These are phyloP conservation scores for Drosophila antonietae DNA, from an alignment of 2,888 invertebrate species.

Conservation along the genomic window DNA sequence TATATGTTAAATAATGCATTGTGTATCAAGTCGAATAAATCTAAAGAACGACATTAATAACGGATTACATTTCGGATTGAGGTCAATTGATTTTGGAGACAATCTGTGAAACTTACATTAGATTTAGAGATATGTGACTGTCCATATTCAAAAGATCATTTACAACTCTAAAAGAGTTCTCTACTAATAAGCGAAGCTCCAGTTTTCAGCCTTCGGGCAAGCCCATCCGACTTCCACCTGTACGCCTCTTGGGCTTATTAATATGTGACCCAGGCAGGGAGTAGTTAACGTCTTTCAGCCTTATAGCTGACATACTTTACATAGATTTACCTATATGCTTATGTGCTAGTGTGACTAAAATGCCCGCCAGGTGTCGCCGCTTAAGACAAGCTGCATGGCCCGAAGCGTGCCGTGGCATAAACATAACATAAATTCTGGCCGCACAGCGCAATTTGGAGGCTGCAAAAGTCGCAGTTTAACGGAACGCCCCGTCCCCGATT, in stretches of 20 bases:
- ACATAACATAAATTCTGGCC: conserved; percentile 47
- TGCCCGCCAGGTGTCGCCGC: conserved; percentile 43
- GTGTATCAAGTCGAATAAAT: background rate
- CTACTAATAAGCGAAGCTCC: conserved; percentile 6
- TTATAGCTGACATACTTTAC: conserved; percentile 64
- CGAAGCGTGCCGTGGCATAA: conserved; percentile 63
- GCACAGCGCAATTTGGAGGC: conserved; percentile 54
- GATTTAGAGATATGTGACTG: background rate
- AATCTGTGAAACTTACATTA: background rate
- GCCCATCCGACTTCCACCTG: conserved; percentile 8
- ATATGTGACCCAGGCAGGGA: conserved; percentile 28
- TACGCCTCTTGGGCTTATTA: conserved; percentile 1
- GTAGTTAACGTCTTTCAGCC: conserved; percentile 23
- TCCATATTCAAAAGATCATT: background rate
- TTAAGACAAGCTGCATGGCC: conserved; percentile 30
- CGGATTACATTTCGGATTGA: background rate
- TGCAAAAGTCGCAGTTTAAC: conserved; percentile 47
- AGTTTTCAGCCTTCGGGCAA: conserved; percentile 4
- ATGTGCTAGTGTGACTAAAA: conserved; percentile 26
- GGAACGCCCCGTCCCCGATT: conserved; percentile 57
- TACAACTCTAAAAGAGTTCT: conserved; percentile 2
- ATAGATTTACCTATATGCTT: conserved; percentile 43
- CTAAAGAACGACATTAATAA: background rate
- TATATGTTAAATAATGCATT: background rate
- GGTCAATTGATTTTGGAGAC: background rate